A percentile compares a stretch with the other conserved stretches of the same genome.
phyloP scores from a whole-genome alignment of 1,140 invertebrate species.

The Drosophila melanica region DNA sequence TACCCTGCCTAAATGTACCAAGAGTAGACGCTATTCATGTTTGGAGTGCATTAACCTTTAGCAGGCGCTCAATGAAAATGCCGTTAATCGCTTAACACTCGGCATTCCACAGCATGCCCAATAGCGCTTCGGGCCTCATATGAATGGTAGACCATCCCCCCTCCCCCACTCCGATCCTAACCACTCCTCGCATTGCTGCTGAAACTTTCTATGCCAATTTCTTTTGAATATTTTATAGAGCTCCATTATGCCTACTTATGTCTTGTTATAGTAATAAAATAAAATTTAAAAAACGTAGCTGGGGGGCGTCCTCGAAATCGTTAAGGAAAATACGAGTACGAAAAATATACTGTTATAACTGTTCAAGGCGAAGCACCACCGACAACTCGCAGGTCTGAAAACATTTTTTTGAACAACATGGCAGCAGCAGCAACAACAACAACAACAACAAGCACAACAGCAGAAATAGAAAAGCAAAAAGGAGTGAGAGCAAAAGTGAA shows the following conservation, averaged over 20 bases:
- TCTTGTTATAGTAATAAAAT: slow-evolving; percentile 83
- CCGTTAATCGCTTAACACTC: slow-evolving; percentile 70
- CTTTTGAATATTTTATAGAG: slow-evolving; percentile 83
- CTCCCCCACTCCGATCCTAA: not conserved
- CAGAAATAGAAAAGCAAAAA: slow-evolving; percentile 20
- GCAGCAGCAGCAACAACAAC: slow-evolving; percentile 37
- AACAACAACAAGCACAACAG: slow-evolving; percentile 28
- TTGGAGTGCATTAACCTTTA: slow-evolving; percentile 74
- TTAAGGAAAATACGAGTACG: slow-evolving; percentile 60
- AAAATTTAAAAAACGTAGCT: slow-evolving; percentile 65
- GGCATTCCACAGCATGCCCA: slow-evolving; percentile 18
- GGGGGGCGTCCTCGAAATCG: slow-evolving; percentile 41
- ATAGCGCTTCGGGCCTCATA: slow-evolving; percentile 25
- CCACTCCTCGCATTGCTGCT: not conserved
- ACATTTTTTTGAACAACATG: slow-evolving; percentile 50
- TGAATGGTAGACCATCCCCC: slow-evolving; percentile 14
- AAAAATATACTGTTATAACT: slow-evolving; percentile 49
- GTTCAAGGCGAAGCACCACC: slow-evolving; percentile 20
- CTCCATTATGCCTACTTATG: slow-evolving; percentile 83
- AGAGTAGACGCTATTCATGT: slow-evolving; percentile 35
- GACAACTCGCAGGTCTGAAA: slow-evolving; percentile 42
- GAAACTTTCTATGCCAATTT: slow-evolving; percentile 77
- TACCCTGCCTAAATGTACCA: not conserved
- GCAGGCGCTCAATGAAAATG: slow-evolving; percentile 34
- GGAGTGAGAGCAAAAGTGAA: slow-evolving; percentile 33